Conservation (phyloP, 2,113 vertebrate genomes). For the Plectropomus leopardus region DNA sequence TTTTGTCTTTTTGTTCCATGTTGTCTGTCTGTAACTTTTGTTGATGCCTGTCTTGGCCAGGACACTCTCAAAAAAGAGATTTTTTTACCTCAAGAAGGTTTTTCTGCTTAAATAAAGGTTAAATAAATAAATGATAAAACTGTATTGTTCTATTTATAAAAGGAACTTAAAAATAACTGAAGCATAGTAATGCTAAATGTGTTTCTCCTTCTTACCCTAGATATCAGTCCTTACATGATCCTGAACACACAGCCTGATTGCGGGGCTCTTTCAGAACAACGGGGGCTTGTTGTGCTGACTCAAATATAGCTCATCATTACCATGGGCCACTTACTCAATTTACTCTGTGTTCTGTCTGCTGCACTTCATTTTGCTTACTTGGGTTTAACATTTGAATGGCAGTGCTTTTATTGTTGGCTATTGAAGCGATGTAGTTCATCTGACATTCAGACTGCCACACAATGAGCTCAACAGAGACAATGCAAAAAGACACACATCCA, state of each 20-base stretch:
- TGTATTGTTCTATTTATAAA: background rate
- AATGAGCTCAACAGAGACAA: slow-evolving; percentile 8
- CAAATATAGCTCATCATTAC: slow-evolving; percentile 13
- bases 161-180: background rate
- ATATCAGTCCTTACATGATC: background rate
- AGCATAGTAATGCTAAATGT: background rate
- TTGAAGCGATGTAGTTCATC: background rate
- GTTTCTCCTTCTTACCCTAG: background rate
- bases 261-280: background rate
- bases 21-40: too few species aligned
- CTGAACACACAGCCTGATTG: background rate
- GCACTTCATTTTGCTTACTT: background rate
- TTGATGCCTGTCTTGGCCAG: too few species aligned
- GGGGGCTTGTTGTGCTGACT: background rate
- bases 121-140: too few species aligned
- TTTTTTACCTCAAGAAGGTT: too few species aligned
- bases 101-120: too few species aligned
- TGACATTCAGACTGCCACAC: slow-evolving; percentile 26
- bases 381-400: background rate
- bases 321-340: background rate
- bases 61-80: too few species aligned
- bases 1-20: too few species aligned
- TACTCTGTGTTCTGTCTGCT: background rate
- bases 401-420: background rate
- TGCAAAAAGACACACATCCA: slow-evolving; percentile 9